phyloP scores from a whole-genome alignment of 2,888 invertebrate species.

The Lottia scabra region DNA sequence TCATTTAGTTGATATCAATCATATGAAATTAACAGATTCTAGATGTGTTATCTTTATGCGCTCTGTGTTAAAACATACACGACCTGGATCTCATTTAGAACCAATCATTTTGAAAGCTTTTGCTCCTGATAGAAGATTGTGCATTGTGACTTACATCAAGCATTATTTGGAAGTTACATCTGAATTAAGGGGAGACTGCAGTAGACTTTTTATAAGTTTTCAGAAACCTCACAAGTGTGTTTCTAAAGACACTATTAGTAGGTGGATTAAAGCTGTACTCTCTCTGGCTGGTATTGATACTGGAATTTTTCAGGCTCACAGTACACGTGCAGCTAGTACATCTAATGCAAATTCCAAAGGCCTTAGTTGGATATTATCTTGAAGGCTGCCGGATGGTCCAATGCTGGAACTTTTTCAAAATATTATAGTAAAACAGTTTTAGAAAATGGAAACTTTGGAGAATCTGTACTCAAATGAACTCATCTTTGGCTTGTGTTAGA shows the following conservation, averaged over 20 bases:
- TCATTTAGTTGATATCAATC: constrained; percentile 21
- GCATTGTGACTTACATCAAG: constrained; percentile 13
- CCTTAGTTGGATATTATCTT: too few relatives aligned
- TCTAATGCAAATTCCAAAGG: too few relatives aligned
- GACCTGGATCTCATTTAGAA: constrained; percentile 22
- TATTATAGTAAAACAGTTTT: too few relatives aligned
- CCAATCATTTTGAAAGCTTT: constrained; percentile 4
- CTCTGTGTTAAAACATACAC: constrained; percentile 22
- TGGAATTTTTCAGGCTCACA: constrained; percentile 22
- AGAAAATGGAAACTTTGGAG: too few relatives aligned
- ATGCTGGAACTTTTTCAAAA: too few relatives aligned
- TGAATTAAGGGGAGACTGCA: constrained; percentile 11
- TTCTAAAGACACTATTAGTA: constrained; percentile 19
- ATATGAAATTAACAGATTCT: constrained; percentile 15
- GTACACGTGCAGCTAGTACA: constrained; percentile 17
- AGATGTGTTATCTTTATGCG: background rate
- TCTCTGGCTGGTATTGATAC: constrained; percentile 22
- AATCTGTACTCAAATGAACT: too few relatives aligned
- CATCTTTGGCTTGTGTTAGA: too few relatives aligned
- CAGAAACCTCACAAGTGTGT: constrained; percentile 27
- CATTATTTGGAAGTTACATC: constrained; percentile 23
- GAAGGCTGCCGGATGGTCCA: too few relatives aligned
- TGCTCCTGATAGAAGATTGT: constrained; percentile 22
- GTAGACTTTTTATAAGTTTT: constrained; percentile 20
- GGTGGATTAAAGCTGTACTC: constrained; percentile 27